Evolutionary conservation across 2,888 invertebrate genomes (phyloP), one percentile per base, ranked within the genome.

Genomic region (Sesamia inferens): DNA sequence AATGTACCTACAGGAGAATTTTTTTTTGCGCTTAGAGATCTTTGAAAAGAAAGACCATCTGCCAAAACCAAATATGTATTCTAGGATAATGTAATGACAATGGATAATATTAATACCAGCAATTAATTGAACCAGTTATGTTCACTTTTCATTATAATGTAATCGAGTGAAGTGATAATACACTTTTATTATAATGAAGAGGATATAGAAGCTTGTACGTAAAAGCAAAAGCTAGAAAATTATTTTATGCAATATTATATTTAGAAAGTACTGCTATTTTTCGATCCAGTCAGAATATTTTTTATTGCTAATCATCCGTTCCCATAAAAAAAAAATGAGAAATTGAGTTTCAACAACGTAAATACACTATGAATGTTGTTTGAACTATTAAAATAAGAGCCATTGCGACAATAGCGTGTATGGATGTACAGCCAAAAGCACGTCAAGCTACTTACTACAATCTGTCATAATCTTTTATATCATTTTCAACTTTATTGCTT

Each of bases 101-200:
- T 48, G 13, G 31, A 10, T 51, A 10, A 51, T 51, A 31, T 31
- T 31, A 31, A 31, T 31, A 31, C 31, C 31, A 31, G 31, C 31
- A 31, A 31, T 31, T 31, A 31, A 31, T 31, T 31, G 31, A 31
- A 31, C 31, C 42, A 42, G 6, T 4, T 11, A 31, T 48, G 5
- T 55, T 78, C 8, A 55, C 42, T 7, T 47, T 58, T 47, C 54
- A 55, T 78, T 55, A 70, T 24, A 70, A 55, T 61, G 0, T 39
- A n/a, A 70, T 48, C n/a, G 16, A 48, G 48, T 55, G 11, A 61
- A 75, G 78, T 55, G 54, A 14, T 44, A n/a, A 11, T n/a, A 47
- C 3, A 19, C 13, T 68, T 69, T 55, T 61, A 72, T 79, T 59
- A 54, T 19, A 42, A 24, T 73, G 10, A 59, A 76, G 24, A 54